Conservation (phyloP, 2,888 invertebrate species). For the Corbicula japonica region DNA sequence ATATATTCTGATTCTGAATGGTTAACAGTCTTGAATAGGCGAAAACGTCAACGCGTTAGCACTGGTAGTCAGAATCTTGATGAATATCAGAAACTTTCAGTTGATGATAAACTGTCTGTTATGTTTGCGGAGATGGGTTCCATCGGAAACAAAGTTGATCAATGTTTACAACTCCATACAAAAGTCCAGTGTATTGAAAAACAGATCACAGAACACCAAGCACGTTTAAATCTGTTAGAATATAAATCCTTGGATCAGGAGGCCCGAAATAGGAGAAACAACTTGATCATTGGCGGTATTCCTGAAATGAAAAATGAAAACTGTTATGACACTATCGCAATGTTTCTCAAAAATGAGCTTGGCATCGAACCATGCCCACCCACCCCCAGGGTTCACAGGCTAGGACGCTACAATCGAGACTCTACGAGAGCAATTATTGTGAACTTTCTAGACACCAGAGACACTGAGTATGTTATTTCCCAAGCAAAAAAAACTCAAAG, state of each 20-base stretch:
- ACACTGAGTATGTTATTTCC: background rate
- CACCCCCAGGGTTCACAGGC: background rate
- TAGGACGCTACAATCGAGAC: background rate
- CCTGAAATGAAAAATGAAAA: too few species aligned
- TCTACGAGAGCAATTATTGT: background rate
- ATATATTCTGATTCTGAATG: too few species aligned
- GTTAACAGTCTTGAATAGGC: too few species aligned
- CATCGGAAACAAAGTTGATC: conserved; percentile 7
- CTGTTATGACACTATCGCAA: too few species aligned
- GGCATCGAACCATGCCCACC: conserved; percentile 3
- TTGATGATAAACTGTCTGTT: conserved; percentile 11
- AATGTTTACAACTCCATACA: background rate
- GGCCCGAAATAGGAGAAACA: background rate
- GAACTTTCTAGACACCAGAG: background rate
- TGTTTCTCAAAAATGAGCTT: too few species aligned
- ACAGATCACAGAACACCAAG: background rate
- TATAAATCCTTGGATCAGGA: conserved; percentile 3
- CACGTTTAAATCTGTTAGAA: background rate
- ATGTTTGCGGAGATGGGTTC: background rate
- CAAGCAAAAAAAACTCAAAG: background rate
- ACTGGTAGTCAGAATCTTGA: background rate
- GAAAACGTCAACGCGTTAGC: conserved; percentile 7
- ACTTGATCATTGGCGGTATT: conserved; percentile 4
- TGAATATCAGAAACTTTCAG: background rate
- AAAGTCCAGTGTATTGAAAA: background rate